phyloP scores from a whole-genome alignment of 35 echinoderm and acorn worm genomes.

The Stichopus chloronotus region DNA sequence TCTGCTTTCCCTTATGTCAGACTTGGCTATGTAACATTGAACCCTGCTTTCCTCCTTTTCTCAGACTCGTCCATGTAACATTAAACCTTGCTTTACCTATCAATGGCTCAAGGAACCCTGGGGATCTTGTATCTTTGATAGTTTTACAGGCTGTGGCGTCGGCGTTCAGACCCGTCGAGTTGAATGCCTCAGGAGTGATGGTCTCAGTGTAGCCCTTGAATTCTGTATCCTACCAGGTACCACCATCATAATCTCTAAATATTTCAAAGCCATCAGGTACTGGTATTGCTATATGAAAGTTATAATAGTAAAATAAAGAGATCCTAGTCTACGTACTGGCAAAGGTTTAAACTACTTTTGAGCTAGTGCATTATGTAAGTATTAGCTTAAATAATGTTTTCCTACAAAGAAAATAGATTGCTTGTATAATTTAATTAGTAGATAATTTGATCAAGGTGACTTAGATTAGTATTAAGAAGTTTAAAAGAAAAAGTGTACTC shows the following conservation, averaged over 20 bases:
- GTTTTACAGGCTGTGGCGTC: slow-evolving; percentile 75
- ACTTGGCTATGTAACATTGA: not conserved
- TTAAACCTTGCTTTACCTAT: slow-evolving; percentile 81
- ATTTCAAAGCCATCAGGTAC: not conserved
- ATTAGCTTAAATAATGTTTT: no score
- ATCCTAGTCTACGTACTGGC: no score
- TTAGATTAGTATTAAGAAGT: no score
- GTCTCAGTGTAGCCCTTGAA: slow-evolving; percentile 69
- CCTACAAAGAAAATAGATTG: no score
- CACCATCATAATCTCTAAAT: not conserved
- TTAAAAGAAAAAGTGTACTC: no score
- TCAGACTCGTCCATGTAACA: slow-evolving; percentile 89
- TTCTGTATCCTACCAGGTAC: slow-evolving; percentile 77
- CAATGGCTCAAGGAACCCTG: slow-evolving; percentile 75
- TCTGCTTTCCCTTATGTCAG: not conserved
- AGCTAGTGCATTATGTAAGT: no score
- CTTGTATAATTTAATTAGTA: no score
- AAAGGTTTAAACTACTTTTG: no score
- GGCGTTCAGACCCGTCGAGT: slow-evolving; percentile 71
- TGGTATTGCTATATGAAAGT: not conserved
- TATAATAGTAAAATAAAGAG: not conserved
- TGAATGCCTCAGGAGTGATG: slow-evolving; percentile 87
- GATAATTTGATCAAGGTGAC: no score
- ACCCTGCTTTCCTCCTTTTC: not conserved
- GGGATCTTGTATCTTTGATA: slow-evolving; percentile 84